Evolutionary conservation across 2,888 invertebrate species (phyloP).

Genomic region (Frankliniella fusca): DNA sequence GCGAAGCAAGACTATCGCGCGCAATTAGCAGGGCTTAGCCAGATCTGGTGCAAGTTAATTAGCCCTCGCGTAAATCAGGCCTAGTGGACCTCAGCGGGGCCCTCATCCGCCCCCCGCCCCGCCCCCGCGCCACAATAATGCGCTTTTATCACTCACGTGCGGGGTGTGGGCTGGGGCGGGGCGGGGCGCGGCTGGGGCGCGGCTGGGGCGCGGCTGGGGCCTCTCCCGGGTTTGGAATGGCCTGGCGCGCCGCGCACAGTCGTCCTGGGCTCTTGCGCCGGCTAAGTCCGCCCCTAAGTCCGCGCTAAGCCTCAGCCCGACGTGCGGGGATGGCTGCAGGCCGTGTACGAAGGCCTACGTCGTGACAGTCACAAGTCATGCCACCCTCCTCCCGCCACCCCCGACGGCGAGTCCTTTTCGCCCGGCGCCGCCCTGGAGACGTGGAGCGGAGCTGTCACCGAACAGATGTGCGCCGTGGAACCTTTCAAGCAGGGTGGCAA

Average conservation of each 20-base stretch:
- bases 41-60: conserved; percentile 15
- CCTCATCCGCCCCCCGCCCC: neutral
- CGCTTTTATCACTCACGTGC: neutral
- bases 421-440: neutral
- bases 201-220: neutral
- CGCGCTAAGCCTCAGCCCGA: neutral
- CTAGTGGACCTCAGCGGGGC: neutral
- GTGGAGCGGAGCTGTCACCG: too few species aligned
- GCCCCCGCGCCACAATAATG: neutral
- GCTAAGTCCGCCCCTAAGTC: neutral
- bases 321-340: neutral
- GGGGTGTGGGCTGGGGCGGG: neutral
- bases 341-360: too few species aligned
- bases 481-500: too few species aligned
- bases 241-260: too few species aligned
- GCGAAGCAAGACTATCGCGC: neutral
- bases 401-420: neutral
- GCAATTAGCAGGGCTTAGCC: conserved; percentile 22
- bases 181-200: neutral
- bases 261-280: neutral
- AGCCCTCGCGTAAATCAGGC: neutral
- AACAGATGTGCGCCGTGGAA: too few species aligned
- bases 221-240: too few species aligned
- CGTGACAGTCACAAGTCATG: too few species aligned
- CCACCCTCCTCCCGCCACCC: neutral